A percentile compares a stretch with the other conserved stretches of the same genome.
phyloP scores from a whole-genome alignment of 2,888 invertebrate genomes.

The Erebia epiphron region DNA sequence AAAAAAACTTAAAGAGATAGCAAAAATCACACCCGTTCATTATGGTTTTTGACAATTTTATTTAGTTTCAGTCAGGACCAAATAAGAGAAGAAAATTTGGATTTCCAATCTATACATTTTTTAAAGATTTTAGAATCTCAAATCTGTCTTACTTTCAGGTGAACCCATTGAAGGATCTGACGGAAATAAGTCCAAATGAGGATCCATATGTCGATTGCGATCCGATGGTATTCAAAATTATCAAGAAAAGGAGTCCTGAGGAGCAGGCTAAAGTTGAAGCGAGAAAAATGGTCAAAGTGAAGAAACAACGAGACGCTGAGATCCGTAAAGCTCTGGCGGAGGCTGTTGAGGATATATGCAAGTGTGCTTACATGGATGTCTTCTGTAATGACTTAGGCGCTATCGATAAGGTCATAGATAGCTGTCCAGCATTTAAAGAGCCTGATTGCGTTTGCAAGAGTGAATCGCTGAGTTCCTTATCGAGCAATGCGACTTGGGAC shows the following conservation, averaged over 20 bases:
- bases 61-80: too few species aligned
- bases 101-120: too few species aligned
- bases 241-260: constrained; percentile 82
- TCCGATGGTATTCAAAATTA: constrained; percentile 86
- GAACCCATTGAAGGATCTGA: constrained; percentile 85
- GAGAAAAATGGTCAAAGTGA: constrained; percentile 79
- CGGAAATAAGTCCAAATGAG: constrained; percentile 81
- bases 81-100: too few species aligned
- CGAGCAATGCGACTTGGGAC: constrained; percentile 86
- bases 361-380: constrained; percentile 80
- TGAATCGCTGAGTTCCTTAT: constrained; percentile 71
- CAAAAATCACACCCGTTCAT: too few species aligned
- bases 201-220: constrained; percentile 87
- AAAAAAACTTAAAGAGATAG: too few species aligned
- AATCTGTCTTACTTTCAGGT: constrained; percentile 56
- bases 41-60: too few species aligned
- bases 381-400: constrained; percentile 74
- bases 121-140: neutral
- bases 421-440: constrained; percentile 73
- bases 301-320: constrained; percentile 79
- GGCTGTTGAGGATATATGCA: constrained; percentile 72
- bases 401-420: constrained; percentile 73
- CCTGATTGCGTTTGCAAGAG: constrained; percentile 70
- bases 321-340: constrained; percentile 77
- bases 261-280: constrained; percentile 81